A percentile compares a stretch with the other conserved stretches of the same genome.
Conservation (phyloP, 2,113 vertebrate genomes). For the Neodon shergylaensis region DNA sequence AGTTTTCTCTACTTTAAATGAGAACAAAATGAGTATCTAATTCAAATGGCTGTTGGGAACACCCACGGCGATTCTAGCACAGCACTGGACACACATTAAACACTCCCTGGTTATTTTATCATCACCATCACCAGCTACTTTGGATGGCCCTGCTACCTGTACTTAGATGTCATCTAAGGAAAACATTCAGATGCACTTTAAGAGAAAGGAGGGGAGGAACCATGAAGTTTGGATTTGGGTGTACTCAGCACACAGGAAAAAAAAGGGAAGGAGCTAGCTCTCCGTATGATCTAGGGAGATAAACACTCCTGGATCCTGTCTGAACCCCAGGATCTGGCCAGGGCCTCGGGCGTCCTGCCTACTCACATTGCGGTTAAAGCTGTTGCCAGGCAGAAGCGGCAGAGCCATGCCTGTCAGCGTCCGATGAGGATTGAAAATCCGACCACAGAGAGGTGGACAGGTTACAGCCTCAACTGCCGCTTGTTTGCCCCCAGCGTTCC, state of each 20-base stretch:
- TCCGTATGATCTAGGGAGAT: neutral
- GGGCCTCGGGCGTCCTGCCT: neutral
- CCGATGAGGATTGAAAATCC: neutral
- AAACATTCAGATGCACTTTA: neutral
- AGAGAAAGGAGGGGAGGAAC: neutral
- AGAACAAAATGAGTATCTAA: constrained; percentile 35
- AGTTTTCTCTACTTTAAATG: constrained; percentile 41
- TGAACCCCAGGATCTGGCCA: neutral
- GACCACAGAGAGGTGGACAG: neutral
- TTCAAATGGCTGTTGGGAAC: neutral
- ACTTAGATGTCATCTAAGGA: neutral
- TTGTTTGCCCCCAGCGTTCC: constrained; percentile 83
- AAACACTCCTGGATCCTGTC: neutral
- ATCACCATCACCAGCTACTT: neutral
- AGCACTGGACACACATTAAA: neutral
- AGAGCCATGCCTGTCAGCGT: constrained; percentile 84
- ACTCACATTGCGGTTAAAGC: constrained; percentile 88
- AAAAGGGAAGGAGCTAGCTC: neutral
- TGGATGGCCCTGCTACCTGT: neutral
- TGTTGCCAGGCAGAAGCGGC: constrained; percentile 88
- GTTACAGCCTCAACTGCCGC: neutral
- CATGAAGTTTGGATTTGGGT: neutral
- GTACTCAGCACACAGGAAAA: neutral
- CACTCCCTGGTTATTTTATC: neutral
- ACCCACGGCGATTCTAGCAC: neutral